Evolutionary conservation across 2,797 vertebrate species (phyloP).

Genomic region (Gambelia wislizenii): DNA sequence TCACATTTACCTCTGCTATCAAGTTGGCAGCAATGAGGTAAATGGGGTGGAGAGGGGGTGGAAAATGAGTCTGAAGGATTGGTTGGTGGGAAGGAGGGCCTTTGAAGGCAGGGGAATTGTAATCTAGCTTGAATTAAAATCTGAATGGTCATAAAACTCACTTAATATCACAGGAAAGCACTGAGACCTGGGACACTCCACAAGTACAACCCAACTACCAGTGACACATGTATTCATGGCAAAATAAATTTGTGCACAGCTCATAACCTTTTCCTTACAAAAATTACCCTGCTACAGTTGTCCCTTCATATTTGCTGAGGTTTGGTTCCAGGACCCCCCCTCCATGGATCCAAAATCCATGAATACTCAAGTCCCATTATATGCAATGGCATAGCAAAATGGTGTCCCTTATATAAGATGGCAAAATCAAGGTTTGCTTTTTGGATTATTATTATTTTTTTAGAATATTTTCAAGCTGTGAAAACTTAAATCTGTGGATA

Average conservation of each 20-base stretch:
- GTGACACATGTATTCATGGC: background rate
- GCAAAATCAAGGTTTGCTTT: too few relatives aligned
- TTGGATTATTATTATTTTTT: too few relatives aligned
- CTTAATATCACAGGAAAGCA: background rate
- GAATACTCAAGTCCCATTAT: too few relatives aligned
- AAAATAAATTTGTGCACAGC: background rate
- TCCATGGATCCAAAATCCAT: too few relatives aligned
- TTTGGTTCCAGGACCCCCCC: too few relatives aligned
- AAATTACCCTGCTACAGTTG: too few relatives aligned
- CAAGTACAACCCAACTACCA: background rate
- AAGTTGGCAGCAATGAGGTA: background rate
- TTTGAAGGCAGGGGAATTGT: background rate
- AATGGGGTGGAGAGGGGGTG: background rate
- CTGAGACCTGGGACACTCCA: background rate
- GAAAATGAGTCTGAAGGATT: background rate
- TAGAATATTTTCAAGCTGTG: too few relatives aligned
- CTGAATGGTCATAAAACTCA: background rate
- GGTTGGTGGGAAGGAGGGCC: background rate
- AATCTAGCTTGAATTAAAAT: conserved; percentile 2
- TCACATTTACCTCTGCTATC: background rate
- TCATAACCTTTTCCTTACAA: too few relatives aligned
- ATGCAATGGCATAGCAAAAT: too few relatives aligned
- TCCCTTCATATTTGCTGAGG: too few relatives aligned
- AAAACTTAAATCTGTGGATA: too few relatives aligned
- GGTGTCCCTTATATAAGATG: too few relatives aligned